These are phyloP conservation scores for Dendrolimus houi DNA, from an alignment of 2,888 invertebrate genomes.

Conservation along the genomic window DNA sequence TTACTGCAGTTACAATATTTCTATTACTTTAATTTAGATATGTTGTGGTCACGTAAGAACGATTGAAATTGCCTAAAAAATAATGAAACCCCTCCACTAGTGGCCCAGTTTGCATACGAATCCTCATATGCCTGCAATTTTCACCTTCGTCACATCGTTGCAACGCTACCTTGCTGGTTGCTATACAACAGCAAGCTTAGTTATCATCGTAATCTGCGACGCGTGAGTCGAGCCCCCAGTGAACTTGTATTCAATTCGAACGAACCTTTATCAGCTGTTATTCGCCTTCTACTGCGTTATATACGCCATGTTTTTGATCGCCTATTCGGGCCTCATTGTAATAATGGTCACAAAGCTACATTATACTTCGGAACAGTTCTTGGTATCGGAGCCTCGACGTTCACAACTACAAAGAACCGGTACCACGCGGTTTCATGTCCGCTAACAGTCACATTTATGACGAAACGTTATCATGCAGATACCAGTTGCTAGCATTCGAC, in stretches of 20 bases:
- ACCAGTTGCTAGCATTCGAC: slow-evolving; percentile 3
- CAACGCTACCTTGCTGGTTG: slow-evolving; percentile 17
- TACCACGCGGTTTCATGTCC: slow-evolving; percentile 39
- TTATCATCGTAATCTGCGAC: slow-evolving; percentile 21
- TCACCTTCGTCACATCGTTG: slow-evolving; percentile 23
- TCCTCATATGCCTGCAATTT: slow-evolving; percentile 14
- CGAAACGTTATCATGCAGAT: slow-evolving; percentile 27
- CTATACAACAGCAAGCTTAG: slow-evolving; percentile 13
- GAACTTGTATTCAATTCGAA: slow-evolving; percentile 43
- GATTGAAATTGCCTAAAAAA: neutral
- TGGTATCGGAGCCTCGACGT: slow-evolving; percentile 22
- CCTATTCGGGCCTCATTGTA: neutral
- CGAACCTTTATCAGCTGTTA: slow-evolving; percentile 43
- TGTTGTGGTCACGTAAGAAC: neutral
- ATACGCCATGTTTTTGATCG: slow-evolving; percentile 3
- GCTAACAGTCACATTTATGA: slow-evolving; percentile 21
- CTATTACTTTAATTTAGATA: too few species aligned
- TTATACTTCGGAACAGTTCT: slow-evolving; percentile 8
- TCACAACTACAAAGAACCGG: slow-evolving; percentile 34
- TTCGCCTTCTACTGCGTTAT: slow-evolving; percentile 24
- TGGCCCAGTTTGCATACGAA: slow-evolving; percentile 8
- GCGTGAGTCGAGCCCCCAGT: slow-evolving; percentile 51
- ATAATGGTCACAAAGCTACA: slow-evolving; percentile 2
- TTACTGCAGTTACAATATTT: too few species aligned
- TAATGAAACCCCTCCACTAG: slow-evolving; percentile 8